Percentiles rank a stretch among this genome's conserved stretches.
phyloP scores from a whole-genome alignment of 1,140 invertebrate species.

The Drosophila lowei region DNA sequence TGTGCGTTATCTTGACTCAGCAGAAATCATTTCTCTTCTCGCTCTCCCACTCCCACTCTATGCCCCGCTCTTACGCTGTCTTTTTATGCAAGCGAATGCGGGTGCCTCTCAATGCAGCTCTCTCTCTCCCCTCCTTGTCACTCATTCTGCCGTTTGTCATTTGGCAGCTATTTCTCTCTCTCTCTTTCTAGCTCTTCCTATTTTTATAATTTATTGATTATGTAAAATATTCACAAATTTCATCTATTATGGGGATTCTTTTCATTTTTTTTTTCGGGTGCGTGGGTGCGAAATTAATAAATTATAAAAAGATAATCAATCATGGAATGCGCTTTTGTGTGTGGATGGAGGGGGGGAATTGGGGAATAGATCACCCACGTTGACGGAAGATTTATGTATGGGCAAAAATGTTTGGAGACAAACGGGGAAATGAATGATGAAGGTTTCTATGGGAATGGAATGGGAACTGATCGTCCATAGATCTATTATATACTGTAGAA shows the following conservation, averaged over 20 bases:
- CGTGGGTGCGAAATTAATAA: slow-evolving; percentile 60
- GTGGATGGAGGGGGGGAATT: slow-evolving; percentile 25
- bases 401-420: slow-evolving; percentile 30
- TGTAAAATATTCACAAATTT: slow-evolving; percentile 49
- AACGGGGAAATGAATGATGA: slow-evolving; percentile 9
- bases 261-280: slow-evolving; percentile 1
- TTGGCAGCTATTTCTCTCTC: background rate
- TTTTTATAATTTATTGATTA: slow-evolving; percentile 65
- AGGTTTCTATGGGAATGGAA: background rate
- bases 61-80: too few relatives aligned
- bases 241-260: slow-evolving; percentile 28
- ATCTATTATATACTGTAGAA: too few relatives aligned
- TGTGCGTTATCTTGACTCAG: slow-evolving; percentile 66
- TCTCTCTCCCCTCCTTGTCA: too few relatives aligned
- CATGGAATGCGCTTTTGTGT: slow-evolving; percentile 49
- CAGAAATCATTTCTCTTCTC: slow-evolving; percentile 38
- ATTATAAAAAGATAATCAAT: slow-evolving; percentile 67
- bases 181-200: slow-evolving; percentile 11
- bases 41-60: background rate
- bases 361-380: slow-evolving; percentile 35
- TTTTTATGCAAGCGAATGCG: too few relatives aligned
- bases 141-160: too few relatives aligned
- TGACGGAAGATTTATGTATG: slow-evolving; percentile 42
- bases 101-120: too few relatives aligned
- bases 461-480: background rate